Conservation (phyloP, 2,888 invertebrate species). For the Cotesia congregata region DNA sequence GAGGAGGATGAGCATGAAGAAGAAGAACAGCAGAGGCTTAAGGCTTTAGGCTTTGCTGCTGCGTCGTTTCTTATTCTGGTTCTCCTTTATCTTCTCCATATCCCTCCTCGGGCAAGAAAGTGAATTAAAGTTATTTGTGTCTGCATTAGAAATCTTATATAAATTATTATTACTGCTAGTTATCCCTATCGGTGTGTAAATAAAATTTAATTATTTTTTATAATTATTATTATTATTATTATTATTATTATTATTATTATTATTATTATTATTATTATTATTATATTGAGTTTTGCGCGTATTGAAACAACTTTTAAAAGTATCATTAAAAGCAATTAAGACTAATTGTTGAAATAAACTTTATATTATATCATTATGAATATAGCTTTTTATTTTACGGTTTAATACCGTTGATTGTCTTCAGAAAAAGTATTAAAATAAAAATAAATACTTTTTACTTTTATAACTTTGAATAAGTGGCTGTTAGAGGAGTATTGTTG, state of each 20-base stretch:
- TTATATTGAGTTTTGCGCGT: neutral
- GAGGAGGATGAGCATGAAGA: neutral
- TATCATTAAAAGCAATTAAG: too few species aligned
- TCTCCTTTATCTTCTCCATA: conserved; percentile 8
- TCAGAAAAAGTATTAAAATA: too few species aligned
- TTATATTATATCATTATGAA: too few species aligned
- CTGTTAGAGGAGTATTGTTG: too few species aligned
- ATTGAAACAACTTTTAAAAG: too few species aligned
- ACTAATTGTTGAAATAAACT: too few species aligned
- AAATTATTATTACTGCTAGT: neutral
- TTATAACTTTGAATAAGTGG: too few species aligned
- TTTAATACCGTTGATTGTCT: too few species aligned
- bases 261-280: neutral
- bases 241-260: neutral
- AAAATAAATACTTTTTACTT: too few species aligned
- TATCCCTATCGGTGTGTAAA: neutral
- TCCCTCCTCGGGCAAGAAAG: neutral
- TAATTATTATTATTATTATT: neutral
- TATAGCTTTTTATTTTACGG: too few species aligned
- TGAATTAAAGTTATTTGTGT: neutral
- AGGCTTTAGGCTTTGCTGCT: neutral
- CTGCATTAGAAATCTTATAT: neutral
- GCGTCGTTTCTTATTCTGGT: neutral
- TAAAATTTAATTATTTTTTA: neutral
- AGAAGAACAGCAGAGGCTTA: neutral